A percentile compares a stretch with the other conserved stretches of the same genome.
Conservation (phyloP, 1,140 invertebrate genomes). For the Thaumatotibia leucotreta region DNA sequence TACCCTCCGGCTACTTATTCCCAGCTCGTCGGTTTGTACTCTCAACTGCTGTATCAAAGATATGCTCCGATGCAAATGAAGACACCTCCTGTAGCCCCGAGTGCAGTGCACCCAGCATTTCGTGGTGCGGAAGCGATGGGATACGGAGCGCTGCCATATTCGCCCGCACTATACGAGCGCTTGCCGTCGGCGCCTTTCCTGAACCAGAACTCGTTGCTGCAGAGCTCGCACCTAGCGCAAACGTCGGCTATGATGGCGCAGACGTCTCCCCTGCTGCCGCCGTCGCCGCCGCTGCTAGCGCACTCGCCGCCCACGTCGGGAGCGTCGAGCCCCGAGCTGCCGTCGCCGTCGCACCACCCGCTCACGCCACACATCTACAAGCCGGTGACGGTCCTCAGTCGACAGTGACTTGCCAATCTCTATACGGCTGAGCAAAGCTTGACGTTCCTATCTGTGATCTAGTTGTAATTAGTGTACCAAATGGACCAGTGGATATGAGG, state of each 20-base stretch:
- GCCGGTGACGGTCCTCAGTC: conserved; percentile 58
- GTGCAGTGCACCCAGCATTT: conserved; percentile 59
- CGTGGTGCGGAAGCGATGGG: conserved; percentile 38
- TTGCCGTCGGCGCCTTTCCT: conserved; percentile 46
- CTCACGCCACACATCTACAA: conserved; percentile 66
- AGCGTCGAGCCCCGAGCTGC: conserved; percentile 55
- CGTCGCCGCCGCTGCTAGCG: conserved; percentile 45
- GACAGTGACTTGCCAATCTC: conserved; percentile 41
- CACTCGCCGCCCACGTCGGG: conserved; percentile 56
- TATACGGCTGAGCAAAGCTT: not conserved
- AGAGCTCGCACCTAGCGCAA: conserved; percentile 26
- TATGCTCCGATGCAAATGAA: conserved; percentile 65
- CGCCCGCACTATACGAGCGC: conserved; percentile 52
- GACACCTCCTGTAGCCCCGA: conserved; percentile 49
- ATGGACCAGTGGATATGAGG: conserved; percentile 35
- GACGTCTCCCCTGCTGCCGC: conserved; percentile 39
- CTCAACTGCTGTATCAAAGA: conserved; percentile 73
- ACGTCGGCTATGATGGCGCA: conserved; percentile 37
- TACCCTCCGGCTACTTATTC: conserved; percentile 73
- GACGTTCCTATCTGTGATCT: conserved; percentile 42
- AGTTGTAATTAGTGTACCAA: conserved; percentile 29
- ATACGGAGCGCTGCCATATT: conserved; percentile 47
- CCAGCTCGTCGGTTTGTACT: conserved; percentile 67
- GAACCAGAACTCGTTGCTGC: conserved; percentile 38
- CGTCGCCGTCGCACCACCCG: conserved; percentile 54